Conservation (phyloP, 2,888 invertebrate species). For the Lasius fuliginosus region DNA sequence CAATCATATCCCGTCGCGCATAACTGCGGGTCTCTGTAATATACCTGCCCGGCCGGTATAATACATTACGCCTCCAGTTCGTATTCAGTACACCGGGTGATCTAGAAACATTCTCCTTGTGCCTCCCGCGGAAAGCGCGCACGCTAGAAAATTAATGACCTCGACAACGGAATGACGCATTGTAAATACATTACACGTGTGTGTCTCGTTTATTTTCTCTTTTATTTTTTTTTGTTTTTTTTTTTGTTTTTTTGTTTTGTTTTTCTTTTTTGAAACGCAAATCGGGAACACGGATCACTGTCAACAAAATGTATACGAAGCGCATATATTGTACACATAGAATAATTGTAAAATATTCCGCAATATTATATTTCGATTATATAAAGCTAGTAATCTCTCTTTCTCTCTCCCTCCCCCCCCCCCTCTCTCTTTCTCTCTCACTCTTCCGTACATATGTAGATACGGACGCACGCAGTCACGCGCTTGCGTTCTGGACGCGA, state of each 20-base stretch:
- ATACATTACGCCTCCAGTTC: conserved; percentile 81
- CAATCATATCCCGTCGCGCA: conserved; percentile 79
- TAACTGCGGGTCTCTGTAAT: conserved; percentile 79
- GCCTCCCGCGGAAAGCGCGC: conserved; percentile 49
- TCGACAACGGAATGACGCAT: conserved; percentile 33
- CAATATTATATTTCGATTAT: conserved; percentile 30
- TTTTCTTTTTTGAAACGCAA: neutral
- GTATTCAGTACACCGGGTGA: conserved; percentile 78
- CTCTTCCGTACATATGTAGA: neutral
- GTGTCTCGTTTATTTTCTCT: conserved; percentile 24
- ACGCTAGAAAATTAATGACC: conserved; percentile 54
- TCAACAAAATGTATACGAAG: neutral
- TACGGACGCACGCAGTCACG: neutral
- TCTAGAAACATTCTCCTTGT: conserved; percentile 71
- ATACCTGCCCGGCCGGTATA: conserved; percentile 80
- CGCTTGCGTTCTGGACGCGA: conserved; percentile 46
- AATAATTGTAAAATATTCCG: conserved; percentile 7
- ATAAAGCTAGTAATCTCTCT: neutral
- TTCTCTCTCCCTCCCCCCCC: neutral
- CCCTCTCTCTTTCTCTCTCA: no score
- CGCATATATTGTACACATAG: neutral
- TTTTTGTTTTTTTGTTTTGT: conserved; percentile 9
- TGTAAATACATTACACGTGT: conserved; percentile 52
- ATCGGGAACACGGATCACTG: conserved; percentile 21
- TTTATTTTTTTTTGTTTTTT: no score